These are phyloP conservation scores for Metellina segmentata DNA, from an alignment of 2,888 invertebrate species.

Conservation along the genomic window DNA sequence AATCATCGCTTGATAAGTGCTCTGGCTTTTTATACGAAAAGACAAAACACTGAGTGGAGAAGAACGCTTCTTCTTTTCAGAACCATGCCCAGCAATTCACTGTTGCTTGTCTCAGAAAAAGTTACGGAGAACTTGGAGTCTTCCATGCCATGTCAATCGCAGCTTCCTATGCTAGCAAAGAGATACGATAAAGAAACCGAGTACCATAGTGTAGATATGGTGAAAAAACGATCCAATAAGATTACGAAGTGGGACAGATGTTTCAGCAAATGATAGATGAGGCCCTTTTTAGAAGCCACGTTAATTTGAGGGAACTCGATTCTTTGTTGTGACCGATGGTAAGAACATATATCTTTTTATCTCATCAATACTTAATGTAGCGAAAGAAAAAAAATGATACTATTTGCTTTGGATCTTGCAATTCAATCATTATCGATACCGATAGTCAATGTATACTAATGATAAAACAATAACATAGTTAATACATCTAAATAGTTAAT, in stretches of 20 bases:
- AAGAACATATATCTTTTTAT: no score
- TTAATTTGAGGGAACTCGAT: constrained; percentile 24
- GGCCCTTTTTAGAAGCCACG: constrained; percentile 8
- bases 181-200: constrained; percentile 3
- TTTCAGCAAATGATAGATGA: constrained; percentile 48
- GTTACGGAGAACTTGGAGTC: background rate
- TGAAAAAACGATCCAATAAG: constrained; percentile 28
- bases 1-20: constrained; percentile 13
- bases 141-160: background rate
- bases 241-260: constrained; percentile 41
- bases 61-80: background rate
- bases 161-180: background rate
- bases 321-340: constrained; percentile 17
- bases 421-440: no score
- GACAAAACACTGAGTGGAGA: background rate
- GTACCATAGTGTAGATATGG: background rate
- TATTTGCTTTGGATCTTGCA: no score
- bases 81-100: background rate
- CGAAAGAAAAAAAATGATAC: background rate
- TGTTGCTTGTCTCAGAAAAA: background rate
- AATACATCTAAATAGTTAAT: background rate
- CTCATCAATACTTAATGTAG: no score
- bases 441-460: no score
- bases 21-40: no score
- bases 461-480: no score